Evolutionary conservation across 2,797 vertebrate species (phyloP).

Genomic region (Eleutherodactylus coqui): DNA sequence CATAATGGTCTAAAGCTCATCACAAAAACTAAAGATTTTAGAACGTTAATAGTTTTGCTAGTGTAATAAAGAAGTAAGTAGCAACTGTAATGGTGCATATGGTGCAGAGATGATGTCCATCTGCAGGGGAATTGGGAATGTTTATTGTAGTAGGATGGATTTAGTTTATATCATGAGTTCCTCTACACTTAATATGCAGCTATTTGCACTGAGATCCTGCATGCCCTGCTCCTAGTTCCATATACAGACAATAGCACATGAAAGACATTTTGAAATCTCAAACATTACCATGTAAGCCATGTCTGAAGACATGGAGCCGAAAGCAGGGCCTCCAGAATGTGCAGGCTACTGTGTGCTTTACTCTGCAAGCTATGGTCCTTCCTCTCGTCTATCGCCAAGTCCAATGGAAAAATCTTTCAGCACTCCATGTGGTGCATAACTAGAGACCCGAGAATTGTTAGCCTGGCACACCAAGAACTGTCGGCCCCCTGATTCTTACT

Average conservation of each 20-base stretch:
- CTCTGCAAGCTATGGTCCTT: neutral
- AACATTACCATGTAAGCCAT: neutral
- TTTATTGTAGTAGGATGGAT: neutral
- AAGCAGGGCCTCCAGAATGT: neutral
- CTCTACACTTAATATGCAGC: neutral
- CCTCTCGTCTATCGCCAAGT: constrained; percentile 11
- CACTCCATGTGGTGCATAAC: constrained; percentile 25
- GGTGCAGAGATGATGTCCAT: neutral
- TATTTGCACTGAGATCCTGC: neutral
- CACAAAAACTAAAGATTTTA: no score
- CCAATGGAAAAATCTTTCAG: constrained; percentile 24
- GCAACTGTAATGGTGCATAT: no score
- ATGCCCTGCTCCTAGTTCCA: neutral
- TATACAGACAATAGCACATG: neutral
- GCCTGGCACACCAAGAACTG: constrained; percentile 8
- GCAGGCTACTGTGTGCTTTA: neutral
- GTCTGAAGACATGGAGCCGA: neutral
- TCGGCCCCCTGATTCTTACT: neutral
- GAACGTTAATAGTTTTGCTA: no score
- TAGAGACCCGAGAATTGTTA: constrained; percentile 3
- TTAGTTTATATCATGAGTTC: neutral
- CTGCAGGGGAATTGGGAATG: neutral
- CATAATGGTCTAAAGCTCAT: no score
- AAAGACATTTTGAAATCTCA: neutral
- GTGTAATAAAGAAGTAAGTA: neutral